A percentile compares a stretch with the other conserved stretches of the same genome.
Conservation (phyloP, 2,797 vertebrate genomes). For the Notoglanidium macrostoma region DNA sequence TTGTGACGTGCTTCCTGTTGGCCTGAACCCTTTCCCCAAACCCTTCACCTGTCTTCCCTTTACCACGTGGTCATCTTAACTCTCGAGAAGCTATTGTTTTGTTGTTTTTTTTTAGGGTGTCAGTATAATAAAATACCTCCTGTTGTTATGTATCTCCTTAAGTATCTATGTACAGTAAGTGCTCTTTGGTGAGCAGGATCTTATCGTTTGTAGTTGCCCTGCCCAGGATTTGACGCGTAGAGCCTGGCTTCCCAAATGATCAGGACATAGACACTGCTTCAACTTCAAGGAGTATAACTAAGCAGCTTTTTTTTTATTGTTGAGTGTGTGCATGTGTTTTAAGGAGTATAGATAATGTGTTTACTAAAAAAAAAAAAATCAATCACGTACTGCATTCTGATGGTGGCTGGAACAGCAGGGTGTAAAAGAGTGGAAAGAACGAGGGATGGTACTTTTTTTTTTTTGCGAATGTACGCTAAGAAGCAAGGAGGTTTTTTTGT, state of each 20-base stretch:
- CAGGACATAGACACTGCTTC: conserved; percentile 58
- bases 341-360: conserved; percentile 67
- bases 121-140: conserved; percentile 76
- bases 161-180: conserved; percentile 52
- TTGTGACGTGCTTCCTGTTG: conserved; percentile 74
- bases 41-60: conserved; percentile 72
- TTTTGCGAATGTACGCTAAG: conserved; percentile 70
- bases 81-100: conserved; percentile 72
- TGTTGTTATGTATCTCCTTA: conserved; percentile 66
- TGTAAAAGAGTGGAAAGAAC: conserved; percentile 56
- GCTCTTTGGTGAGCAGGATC: conserved; percentile 66
- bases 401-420: conserved; percentile 66
- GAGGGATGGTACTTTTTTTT: conserved; percentile 71
- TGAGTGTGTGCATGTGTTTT: conserved; percentile 14
- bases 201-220: conserved; percentile 48
- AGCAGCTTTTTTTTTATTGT: conserved; percentile 62
- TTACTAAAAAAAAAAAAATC: conserved; percentile 67
- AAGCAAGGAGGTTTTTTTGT: conserved; percentile 59
- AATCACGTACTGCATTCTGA: conserved; percentile 76
- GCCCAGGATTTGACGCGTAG: conserved; percentile 23
- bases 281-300: conserved; percentile 71
- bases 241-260: conserved; percentile 45
- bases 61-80: conserved; percentile 68
- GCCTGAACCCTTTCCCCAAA: conserved; percentile 53
- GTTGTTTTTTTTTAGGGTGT: conserved; percentile 70